Percentiles rank a stretch among this genome's conserved stretches.
Evolutionary conservation across 2,888 invertebrate species (phyloP).

Genomic region (Troides helena): DNA sequence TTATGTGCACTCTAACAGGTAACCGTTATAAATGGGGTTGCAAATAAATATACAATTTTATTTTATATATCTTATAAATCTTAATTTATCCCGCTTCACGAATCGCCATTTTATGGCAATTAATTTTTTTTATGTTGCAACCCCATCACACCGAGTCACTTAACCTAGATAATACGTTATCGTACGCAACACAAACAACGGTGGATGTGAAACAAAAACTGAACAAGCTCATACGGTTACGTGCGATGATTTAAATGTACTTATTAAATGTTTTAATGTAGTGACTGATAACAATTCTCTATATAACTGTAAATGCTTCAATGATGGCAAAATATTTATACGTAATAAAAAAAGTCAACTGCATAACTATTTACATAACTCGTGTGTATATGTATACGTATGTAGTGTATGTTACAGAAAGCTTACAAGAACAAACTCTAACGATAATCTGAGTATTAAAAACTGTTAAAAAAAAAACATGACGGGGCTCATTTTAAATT

Average conservation of each 20-base stretch:
- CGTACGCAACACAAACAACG: conserved; percentile 15
- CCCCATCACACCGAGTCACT: conserved; percentile 19
- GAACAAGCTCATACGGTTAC: conserved; percentile 10
- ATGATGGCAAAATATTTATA: conserved; percentile 19
- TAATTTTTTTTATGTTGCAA: conserved; percentile 9
- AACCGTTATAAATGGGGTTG: conserved; percentile 15
- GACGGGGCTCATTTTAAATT: neutral
- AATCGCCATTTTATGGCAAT: neutral
- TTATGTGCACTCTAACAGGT: conserved; percentile 9
- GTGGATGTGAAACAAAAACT: conserved; percentile 11
- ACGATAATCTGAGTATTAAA: conserved; percentile 11
- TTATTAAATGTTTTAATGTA: conserved; percentile 18
- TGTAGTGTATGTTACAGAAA: conserved; percentile 14
- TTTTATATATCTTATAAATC: neutral
- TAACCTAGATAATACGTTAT: conserved; percentile 10
- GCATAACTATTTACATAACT: conserved; percentile 18
- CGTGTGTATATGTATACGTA: conserved; percentile 5
- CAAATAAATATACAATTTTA: conserved; percentile 1
- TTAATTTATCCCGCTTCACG: neutral
- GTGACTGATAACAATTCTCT: conserved; percentile 24
- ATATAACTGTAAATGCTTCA: conserved; percentile 28
- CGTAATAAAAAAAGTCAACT: conserved; percentile 9
- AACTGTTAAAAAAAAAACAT: conserved; percentile 7
- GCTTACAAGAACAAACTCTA: conserved; percentile 14
- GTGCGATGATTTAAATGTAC: conserved; percentile 13